phyloP scores from a whole-genome alignment of 2,113 vertebrate genomes.

The Meriones unguiculatus region DNA sequence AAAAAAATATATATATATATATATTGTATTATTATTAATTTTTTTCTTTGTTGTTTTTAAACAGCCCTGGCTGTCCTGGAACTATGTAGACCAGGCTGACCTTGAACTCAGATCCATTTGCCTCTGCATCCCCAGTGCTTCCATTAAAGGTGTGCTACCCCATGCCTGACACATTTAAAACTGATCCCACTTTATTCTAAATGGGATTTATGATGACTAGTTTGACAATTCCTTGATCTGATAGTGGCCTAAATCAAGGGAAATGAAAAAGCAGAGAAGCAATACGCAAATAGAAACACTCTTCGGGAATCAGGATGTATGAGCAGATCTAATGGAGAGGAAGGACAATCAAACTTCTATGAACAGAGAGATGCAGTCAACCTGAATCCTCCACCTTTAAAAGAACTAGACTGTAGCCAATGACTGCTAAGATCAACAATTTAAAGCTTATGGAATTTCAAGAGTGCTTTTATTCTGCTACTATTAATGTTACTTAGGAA shows the following conservation, averaged over 20 bases:
- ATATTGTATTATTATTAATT: conserved; percentile 38
- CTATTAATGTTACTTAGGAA: conserved; percentile 41
- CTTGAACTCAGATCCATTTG: background rate
- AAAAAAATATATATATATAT: too few relatives aligned
- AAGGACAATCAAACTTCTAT: conserved; percentile 9
- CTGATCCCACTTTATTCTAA: conserved; percentile 42
- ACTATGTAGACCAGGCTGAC: background rate
- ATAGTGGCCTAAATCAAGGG: conserved; percentile 37
- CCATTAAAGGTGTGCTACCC: background rate
- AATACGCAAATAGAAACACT: conserved; percentile 55
- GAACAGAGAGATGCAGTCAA: conserved; percentile 10
- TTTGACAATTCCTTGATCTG: conserved; percentile 37
- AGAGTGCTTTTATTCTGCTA: conserved; percentile 55
- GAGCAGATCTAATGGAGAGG: conserved; percentile 40
- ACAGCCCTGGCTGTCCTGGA: background rate
- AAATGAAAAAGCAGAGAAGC: conserved; percentile 55
- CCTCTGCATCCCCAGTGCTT: background rate
- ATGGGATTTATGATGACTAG: conserved; percentile 54
- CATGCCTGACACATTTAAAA: background rate
- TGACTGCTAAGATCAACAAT: conserved; percentile 34
- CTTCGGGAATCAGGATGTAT: conserved; percentile 2
- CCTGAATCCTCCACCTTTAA: conserved; percentile 47
- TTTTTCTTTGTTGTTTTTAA: background rate
- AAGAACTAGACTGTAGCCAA: conserved; percentile 20
- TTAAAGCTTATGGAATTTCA: conserved; percentile 42